A percentile compares a stretch with the other conserved stretches of the same genome.
These are phyloP conservation scores for Alligator sinensis DNA, from an alignment of 2,113 vertebrate genomes.

Conservation along the genomic window DNA sequence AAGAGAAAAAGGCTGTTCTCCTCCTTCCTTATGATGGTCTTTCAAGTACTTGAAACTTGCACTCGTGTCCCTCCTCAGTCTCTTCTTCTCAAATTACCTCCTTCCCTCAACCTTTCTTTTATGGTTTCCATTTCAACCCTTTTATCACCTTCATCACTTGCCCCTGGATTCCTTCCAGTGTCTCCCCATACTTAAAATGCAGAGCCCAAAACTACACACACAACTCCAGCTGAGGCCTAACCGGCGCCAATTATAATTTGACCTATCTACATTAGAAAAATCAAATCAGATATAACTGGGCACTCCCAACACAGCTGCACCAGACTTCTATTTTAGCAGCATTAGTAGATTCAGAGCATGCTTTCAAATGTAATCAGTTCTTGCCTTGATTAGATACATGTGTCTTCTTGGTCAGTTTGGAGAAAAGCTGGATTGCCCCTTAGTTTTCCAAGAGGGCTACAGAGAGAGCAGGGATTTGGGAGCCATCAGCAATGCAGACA, in stretches of 20 bases:
- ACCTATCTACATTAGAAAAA: constrained; percentile 26
- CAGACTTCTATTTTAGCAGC: constrained; percentile 2
- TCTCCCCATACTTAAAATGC: too few relatives aligned
- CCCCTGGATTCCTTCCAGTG: too few relatives aligned
- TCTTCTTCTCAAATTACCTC: too few relatives aligned
- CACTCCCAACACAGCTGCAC: constrained; percentile 5
- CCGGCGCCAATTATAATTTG: not conserved
- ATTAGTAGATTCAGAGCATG: not conserved
- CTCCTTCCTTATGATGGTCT: too few relatives aligned
- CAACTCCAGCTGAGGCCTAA: too few relatives aligned
- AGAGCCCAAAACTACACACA: too few relatives aligned
- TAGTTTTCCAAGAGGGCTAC: not conserved
- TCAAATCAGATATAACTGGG: not conserved
- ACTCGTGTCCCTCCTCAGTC: too few relatives aligned
- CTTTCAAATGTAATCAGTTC: not conserved
- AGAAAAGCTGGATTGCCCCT: not conserved
- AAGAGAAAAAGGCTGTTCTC: too few relatives aligned
- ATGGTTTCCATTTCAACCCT: too few relatives aligned
- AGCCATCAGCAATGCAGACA: not conserved
- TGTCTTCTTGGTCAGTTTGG: not conserved
- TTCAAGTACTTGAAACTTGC: too few relatives aligned
- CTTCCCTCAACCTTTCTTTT: too few relatives aligned
- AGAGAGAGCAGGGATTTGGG: not conserved
- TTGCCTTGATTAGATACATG: not conserved
- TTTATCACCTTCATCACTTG: too few relatives aligned